phyloP scores from a whole-genome alignment of 2,113 vertebrate species.

The Upupa epops region DNA sequence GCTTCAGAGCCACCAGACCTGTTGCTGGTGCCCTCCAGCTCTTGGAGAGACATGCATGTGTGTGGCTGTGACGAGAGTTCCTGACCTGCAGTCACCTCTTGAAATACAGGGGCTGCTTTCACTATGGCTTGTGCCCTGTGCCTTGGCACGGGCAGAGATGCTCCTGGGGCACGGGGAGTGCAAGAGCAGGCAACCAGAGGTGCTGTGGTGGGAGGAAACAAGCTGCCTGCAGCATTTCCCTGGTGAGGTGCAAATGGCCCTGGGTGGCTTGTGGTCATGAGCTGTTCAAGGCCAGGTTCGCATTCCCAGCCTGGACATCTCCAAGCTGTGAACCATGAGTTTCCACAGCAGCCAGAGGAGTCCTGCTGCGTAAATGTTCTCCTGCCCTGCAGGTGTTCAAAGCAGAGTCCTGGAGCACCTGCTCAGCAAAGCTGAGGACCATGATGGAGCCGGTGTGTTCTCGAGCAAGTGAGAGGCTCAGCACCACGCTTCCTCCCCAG shows the following conservation, averaged over 20 bases:
- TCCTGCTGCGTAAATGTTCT: neutral
- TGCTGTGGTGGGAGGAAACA: neutral
- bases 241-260: neutral
- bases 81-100: neutral
- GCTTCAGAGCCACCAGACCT: neutral
- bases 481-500: neutral
- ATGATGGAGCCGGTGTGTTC: accelerated
- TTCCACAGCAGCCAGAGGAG: neutral
- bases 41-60: accelerated
- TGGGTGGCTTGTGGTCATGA: neutral
- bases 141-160: neutral
- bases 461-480: neutral
- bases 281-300: neutral
- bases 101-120: neutral
- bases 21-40: neutral
- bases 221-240: neutral
- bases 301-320: neutral
- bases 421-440: neutral
- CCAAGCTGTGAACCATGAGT: neutral
- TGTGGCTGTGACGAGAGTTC: accelerated
- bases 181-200: neutral
- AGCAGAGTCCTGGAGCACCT: accelerated
- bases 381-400: neutral
- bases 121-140: neutral
- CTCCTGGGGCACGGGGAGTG: neutral